Evolutionary conservation across 2,888 invertebrate genomes (phyloP), one percentile per base, ranked within the genome.

Genomic region (Pterostichus madidus): DNA sequence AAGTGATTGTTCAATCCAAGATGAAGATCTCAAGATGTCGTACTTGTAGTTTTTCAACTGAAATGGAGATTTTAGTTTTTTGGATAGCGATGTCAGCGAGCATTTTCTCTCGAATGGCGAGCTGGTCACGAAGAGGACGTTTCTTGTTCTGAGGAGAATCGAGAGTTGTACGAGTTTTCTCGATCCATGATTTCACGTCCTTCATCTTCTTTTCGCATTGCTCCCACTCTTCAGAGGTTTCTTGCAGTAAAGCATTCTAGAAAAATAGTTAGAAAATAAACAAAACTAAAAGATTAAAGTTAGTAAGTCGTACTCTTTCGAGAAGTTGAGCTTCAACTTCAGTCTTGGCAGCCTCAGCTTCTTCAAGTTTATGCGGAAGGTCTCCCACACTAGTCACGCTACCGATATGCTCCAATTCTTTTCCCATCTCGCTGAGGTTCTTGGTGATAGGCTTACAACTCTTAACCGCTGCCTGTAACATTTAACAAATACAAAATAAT

Each of bases 211-310:
- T 95, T 90, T 98, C 98, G 90, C 97, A 98, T 90, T 98, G 96
- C 89, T 98, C 97, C 97, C 98, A 98, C 91, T 98, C 98, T 89
- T 98, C 97, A 71, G 96, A 95, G 78, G 97, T 94, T 91, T 98
- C 98, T 92, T 96, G 96, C 84, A 98, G 92, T 86, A 97, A 91
- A 64, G 96, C 95, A 88, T 96, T 95, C 97, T 97, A 90, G 85
- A 85, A 83, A 83, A 84, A 76, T 83, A 44, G 35, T 49, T 56
- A 77, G 49, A 80, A 73, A 82, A 59, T 49, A 3, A 24, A 31
- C 11, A 75, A 46, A 39, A 39, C 5, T 1, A 39, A 39, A 39
- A 3, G 6, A 39, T 39, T 7, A 39, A 39, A 7, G 44, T 71
- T 17, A 53, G 8, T 17, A 31, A 15, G 24, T 75, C 59, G 75